Evolutionary conservation across 1,140 invertebrate genomes (phyloP), one percentile per base, ranked within the genome.

Genomic region (Drosophila fuyamai): DNA sequence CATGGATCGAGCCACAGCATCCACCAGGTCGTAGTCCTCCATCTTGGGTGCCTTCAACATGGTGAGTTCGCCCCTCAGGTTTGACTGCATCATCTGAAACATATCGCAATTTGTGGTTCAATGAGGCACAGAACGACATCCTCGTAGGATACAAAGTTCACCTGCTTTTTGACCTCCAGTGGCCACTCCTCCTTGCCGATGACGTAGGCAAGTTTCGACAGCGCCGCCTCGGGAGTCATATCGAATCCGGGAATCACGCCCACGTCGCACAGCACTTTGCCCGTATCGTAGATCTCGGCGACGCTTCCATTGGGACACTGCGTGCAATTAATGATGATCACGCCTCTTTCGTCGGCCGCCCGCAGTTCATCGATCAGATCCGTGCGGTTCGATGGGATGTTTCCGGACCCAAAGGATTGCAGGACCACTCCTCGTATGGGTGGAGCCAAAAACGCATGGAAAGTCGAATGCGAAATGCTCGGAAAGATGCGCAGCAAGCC

Each of bases 161-260:
- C 83, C 72, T 94, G 93, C 35, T 95, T 94, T 85, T 98, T 98
- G 27, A 95, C 95, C 36, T 96, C 93, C 6, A 95, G 92, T 56
- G 95, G 94, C 94, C 97, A 97, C 38, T 97, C 95, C 4, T 94
- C 93, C 91, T 98, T 98, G 0, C 97, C 96, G 5, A 99, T 93
- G 0, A 99, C 97, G 81, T 99, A 99, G 1, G 95, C 95, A 0
- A 99, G 93, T 93, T 99, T 99, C 1, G 97, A 96, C 0, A 99
- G 93, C 1, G 98, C 98, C 0, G 98, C 97, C 93, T 99, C 98
- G 0, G 96, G 95, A 0, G 98, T 99, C 97, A 99, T 99, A 91
- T 99, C 98, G 60, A 94, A 96, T 0, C 98, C 98, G 0, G 96
- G 95, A 50, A 98, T 95, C 5, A 99, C 96, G 7, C 98, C 98